Base-by-base conservation (phyloP, 2,113 vertebrate species). In the Oreochromis spilurus region DNA sequence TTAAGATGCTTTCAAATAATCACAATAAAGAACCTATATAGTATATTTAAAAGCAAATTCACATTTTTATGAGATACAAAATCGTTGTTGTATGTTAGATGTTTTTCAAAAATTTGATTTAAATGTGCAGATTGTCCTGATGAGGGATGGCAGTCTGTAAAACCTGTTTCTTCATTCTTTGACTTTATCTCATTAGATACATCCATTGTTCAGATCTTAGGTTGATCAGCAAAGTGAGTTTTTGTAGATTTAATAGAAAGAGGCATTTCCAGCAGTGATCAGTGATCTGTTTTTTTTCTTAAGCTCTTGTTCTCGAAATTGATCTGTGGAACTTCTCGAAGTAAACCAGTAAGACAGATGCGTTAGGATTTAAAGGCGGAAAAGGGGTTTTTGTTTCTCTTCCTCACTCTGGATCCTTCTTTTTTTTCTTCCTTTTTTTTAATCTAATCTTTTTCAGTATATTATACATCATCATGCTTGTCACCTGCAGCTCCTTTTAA, bases 251-350 rank as follows among this genome's bases (percentile, higher is more conserved):
- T 79, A 29, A 55, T 24, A 38, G n/a, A 53, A 87, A 55, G 17
- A 6, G 48, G 4, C 82, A 86, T 58, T 9, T 21, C 8, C 62
- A 67, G 72, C 65, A 53, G 70, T 67, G 19, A 91, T 89, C 91
- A 88, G 82, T 91, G 84, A 85, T 91, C 80, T 87, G 91, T 92
- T 94, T 83, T 62, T 54, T 38, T 67, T 9, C 7, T 5, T 40
- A 14, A 38, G 10, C 19, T 38, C 0, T 65, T 87, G n/a, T 70
- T 70, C 62, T 29, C 19, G 60, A 85, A 83, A 38, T 84, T 92
- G 87, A 94, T 93, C 86, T 77, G 52, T 83, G 19, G 36, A 80
- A 65, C 6, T 43, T 89, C 84, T 89, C 62, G 54, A 29, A 7
- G 26, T 89, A 36, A 84, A 85, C 70, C 14, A 52, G 24, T 31